Base-by-base conservation (phyloP, 2,797 vertebrate species). In the Falco biarmicus region DNA sequence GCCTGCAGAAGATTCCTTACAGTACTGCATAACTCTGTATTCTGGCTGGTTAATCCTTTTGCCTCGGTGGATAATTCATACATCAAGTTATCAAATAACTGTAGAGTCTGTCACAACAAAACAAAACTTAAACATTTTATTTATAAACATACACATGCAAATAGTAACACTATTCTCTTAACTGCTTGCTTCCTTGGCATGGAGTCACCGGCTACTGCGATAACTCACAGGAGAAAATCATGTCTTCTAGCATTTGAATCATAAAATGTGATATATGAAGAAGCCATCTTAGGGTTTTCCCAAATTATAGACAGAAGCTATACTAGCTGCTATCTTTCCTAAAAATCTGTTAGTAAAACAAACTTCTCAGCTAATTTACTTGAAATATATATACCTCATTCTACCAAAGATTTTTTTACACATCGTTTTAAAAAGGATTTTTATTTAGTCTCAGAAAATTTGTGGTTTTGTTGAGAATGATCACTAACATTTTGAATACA, bases 1-100 rank as follows among this genome's bases (percentile, higher is more conserved):
- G 99, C 99, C 98, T 99, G 98, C 8, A 99, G 95, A 96, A 98
- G 98, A 85, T 98, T 99, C 95, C 99, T 98, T 22, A 99, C 82
- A 43, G 98, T 98, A 51, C 94, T 86, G 95, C 98, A 97, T 43
- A 99, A 82, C 88, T 99, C 99, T 39, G 97, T 97, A 93, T 99
- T 99, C 96, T 99, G 98, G 97, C 98, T 99, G 71, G 98, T 99
- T 70, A 99, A 97, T 45, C 95, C 98, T 91, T 98, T 98, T 32
- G 98, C 98, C 95, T 99, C 98, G 15, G 95, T 98, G 78, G 97
- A 97, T 87, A 99, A 98, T 96, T 99, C 99, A 95, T 96, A 98
- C 93, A 99, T 97, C 98, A 99, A 98, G 68, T 96, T 97, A 96
- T 99, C 98, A 97, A 99, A 99, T 94, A 99, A 95, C 18, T 97